phyloP scores from a whole-genome alignment of 1,140 invertebrate species.

The Drosophila ananassae region DNA sequence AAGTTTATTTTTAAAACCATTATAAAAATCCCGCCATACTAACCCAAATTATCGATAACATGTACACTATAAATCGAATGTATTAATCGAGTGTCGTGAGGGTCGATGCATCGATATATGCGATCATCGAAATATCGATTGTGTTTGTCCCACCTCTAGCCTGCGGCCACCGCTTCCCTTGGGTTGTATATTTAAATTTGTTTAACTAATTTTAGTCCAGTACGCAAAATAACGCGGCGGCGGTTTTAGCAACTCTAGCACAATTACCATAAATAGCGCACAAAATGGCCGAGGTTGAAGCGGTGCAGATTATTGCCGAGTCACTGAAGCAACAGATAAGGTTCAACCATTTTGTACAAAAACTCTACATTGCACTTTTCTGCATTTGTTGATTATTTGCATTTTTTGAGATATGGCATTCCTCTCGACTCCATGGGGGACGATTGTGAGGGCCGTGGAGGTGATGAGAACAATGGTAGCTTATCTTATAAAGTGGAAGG shows the following conservation, averaged over 20 bases:
- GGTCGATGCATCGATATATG: background rate
- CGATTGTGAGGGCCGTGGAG: constrained; percentile 26
- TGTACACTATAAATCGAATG: background rate
- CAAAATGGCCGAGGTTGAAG: constrained; percentile 88
- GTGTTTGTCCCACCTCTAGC: background rate
- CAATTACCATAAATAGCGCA: constrained; percentile 39
- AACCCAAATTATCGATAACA: background rate
- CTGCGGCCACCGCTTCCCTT: constrained; percentile 24
- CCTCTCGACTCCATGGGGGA: constrained; percentile 16
- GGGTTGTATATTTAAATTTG: constrained; percentile 41
- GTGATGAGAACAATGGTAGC: constrained; percentile 35
- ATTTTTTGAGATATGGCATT: constrained; percentile 2
- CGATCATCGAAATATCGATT: background rate
- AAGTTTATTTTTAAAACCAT: background rate
- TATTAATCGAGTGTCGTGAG: background rate
- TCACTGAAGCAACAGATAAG: constrained; percentile 91
- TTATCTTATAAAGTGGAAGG: constrained; percentile 52
- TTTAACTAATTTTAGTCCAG: constrained; percentile 50
- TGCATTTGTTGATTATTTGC: constrained; percentile 21
- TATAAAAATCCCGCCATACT: background rate
- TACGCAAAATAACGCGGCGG: constrained; percentile 40
- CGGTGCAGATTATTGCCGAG: constrained; percentile 90
- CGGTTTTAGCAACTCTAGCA: constrained; percentile 47
- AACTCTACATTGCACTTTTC: constrained; percentile 36
- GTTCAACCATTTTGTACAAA: constrained; percentile 14